These are phyloP conservation scores for Campoletis sonorensis DNA, from an alignment of 1,140 invertebrate genomes.

Conservation along the genomic window DNA sequence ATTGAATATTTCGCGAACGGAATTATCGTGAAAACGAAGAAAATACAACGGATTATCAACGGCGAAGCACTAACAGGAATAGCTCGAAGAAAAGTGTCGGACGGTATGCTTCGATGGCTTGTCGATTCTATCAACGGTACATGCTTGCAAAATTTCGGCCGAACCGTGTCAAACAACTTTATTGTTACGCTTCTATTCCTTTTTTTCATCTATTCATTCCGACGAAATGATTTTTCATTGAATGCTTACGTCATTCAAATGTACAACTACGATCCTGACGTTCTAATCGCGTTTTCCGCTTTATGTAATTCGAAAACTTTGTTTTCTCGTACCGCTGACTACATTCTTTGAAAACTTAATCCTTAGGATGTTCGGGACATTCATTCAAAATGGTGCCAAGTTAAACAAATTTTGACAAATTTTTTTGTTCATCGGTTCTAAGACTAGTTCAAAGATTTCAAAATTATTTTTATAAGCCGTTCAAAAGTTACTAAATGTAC, in stretches of 20 bases:
- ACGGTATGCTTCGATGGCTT: slow-evolving; percentile 69
- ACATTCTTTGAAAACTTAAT: too few species aligned
- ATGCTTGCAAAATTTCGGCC: slow-evolving; percentile 18
- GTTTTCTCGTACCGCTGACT: too few species aligned
- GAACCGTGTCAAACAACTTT: slow-evolving; percentile 8
- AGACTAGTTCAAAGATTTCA: too few species aligned
- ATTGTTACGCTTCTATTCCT: neutral
- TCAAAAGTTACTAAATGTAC: too few species aligned
- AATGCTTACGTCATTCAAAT: neutral
- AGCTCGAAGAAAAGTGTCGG: slow-evolving; percentile 14
- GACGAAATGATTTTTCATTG: neutral
- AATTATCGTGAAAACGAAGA: slow-evolving; percentile 17
- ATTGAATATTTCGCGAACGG: neutral
- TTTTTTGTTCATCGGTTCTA: too few species aligned
- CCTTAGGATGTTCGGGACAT: too few species aligned
- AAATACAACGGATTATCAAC: neutral
- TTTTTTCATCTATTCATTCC: neutral
- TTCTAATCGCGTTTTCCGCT: neutral
- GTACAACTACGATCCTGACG: neutral
- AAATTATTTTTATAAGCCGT: too few species aligned
- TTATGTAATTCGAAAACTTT: too few species aligned
- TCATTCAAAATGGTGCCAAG: too few species aligned
- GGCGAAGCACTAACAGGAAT: neutral
- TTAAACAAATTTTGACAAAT: too few species aligned
- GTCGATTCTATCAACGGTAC: slow-evolving; percentile 66